Evolutionary conservation across 2,888 invertebrate genomes (phyloP).

Genomic region (Parnassius mnemosyne): DNA sequence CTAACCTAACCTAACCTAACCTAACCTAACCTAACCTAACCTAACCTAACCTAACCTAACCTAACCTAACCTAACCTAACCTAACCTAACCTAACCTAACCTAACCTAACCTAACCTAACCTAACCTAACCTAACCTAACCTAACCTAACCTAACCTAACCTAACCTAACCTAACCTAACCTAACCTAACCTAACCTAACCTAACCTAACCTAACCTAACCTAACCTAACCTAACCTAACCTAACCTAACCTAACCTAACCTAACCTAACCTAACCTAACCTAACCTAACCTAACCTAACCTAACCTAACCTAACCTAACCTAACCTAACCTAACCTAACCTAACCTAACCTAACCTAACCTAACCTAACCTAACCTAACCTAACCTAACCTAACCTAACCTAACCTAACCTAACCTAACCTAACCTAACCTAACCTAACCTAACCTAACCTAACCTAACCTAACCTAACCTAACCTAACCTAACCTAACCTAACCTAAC

Average conservation of each 20-base stretch:
- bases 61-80: slow-evolving; percentile 30
- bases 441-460: too few species aligned
- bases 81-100: slow-evolving; percentile 29
- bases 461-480: too few species aligned
- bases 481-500: too few species aligned
- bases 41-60: slow-evolving; percentile 27
- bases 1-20: slow-evolving; percentile 29
- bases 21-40: slow-evolving; percentile 25
- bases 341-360: not conserved
- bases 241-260: slow-evolving; percentile 31
- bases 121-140: slow-evolving; percentile 37
- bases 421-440: too few species aligned
- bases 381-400: too few species aligned
- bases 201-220: slow-evolving; percentile 28
- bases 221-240: slow-evolving; percentile 29
- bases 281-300: slow-evolving; percentile 20
- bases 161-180: slow-evolving; percentile 34
- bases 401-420: too few species aligned
- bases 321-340: slow-evolving; percentile 27
- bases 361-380: slow-evolving; percentile 23
- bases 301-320: slow-evolving; percentile 29
- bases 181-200: slow-evolving; percentile 32
- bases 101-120: slow-evolving; percentile 32
- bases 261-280: slow-evolving; percentile 28
- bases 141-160: slow-evolving; percentile 36